Percentiles rank a stretch among this genome's conserved stretches.
These are phyloP conservation scores for Hepsetus odoe DNA, from an alignment of 2,113 vertebrate genomes.

Conservation along the genomic window DNA sequence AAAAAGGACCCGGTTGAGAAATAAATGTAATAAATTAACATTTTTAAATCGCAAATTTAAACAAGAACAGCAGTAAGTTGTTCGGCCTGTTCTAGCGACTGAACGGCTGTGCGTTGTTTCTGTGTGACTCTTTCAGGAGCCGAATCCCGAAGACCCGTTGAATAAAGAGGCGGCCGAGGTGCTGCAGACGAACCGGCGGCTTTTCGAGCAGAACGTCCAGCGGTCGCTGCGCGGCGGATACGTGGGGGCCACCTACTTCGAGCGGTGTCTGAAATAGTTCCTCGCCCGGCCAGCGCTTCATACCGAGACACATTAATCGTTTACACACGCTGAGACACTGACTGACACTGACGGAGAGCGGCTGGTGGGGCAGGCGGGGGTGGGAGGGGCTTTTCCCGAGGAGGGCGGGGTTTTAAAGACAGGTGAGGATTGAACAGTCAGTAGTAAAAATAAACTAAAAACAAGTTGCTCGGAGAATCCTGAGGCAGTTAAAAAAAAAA, in stretches of 20 bases:
- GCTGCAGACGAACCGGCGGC: slow-evolving; percentile 89
- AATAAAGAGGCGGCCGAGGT: slow-evolving; percentile 94
- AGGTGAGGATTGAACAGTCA: slow-evolving; percentile 42
- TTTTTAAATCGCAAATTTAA: too few relatives aligned
- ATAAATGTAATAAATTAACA: too few relatives aligned
- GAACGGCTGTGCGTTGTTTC: neutral
- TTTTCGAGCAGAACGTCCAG: slow-evolving; percentile 93
- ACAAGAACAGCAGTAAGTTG: too few relatives aligned
- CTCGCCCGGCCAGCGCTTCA: slow-evolving; percentile 33
- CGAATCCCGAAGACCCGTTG: slow-evolving; percentile 89
- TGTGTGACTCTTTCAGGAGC: slow-evolving; percentile 75
- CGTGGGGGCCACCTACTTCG: slow-evolving; percentile 92
- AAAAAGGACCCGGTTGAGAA: too few relatives aligned
- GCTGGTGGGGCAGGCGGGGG: neutral
- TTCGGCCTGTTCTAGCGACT: too few relatives aligned
- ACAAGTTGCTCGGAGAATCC: slow-evolving; percentile 48
- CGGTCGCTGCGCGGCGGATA: slow-evolving; percentile 90
- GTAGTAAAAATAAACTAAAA: slow-evolving; percentile 13
- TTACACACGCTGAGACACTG: slow-evolving; percentile 63
- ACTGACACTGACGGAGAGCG: slow-evolving; percentile 51
- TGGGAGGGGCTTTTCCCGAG: slow-evolving; percentile 3
- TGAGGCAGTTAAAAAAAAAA: slow-evolving; percentile 40
- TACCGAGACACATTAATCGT: slow-evolving; percentile 63
- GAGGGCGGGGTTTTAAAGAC: slow-evolving; percentile 25
- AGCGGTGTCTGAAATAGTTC: slow-evolving; percentile 92